Percentiles rank a stretch among this genome's conserved stretches.
Evolutionary conservation across 2,797 vertebrate species (phyloP).

Genomic region (Numenius phaeopus): DNA sequence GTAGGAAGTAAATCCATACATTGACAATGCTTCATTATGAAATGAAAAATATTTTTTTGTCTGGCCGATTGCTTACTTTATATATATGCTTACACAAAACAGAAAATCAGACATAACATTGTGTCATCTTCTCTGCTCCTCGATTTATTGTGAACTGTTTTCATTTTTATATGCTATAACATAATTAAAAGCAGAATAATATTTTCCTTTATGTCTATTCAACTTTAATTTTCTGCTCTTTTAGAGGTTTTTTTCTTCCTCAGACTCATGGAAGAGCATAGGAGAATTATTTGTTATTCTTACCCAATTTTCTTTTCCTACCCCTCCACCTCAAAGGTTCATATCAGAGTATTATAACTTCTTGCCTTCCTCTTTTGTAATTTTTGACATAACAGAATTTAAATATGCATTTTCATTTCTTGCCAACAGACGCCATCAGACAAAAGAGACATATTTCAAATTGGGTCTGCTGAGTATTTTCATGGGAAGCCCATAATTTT

Average conservation of each 20-base stretch:
- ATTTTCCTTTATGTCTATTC: neutral
- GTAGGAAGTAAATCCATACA: neutral
- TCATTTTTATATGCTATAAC: neutral
- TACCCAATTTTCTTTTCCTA: neutral
- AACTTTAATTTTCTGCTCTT: neutral
- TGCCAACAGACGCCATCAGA: neutral
- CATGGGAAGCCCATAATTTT: neutral
- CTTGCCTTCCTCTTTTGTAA: neutral
- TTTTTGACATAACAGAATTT: neutral
- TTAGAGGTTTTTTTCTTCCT: neutral
- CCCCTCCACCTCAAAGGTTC: neutral
- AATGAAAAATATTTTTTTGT: neutral
- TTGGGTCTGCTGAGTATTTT: neutral
- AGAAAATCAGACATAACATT: neutral
- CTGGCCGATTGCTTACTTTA: neutral
- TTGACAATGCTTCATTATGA: neutral
- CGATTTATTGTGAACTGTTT: neutral
- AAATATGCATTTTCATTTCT: neutral
- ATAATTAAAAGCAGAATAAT: neutral
- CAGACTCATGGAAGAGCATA: neutral
- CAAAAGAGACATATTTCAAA: neutral
- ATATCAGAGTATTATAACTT: neutral
- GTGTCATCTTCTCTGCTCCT: neutral
- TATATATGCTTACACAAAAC: neutral
- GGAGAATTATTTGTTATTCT: neutral